phyloP scores from a whole-genome alignment of 2,888 invertebrate genomes.

The Acleris emargana region DNA sequence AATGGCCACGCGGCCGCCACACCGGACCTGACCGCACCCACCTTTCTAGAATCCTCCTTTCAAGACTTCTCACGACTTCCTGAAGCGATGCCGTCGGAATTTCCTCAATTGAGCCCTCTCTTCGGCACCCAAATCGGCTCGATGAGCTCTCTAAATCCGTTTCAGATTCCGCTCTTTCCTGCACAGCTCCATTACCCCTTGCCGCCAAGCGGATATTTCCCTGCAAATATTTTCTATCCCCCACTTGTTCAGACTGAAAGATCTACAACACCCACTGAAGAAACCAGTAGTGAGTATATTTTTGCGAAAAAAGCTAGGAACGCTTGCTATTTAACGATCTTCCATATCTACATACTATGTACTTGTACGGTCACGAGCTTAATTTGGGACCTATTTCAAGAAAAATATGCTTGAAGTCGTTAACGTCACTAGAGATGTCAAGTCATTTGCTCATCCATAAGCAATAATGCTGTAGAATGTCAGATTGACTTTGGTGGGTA shows the following conservation, averaged over 20 bases:
- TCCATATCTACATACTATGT: too few relatives aligned
- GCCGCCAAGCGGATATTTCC: constrained; percentile 70
- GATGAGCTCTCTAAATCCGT: constrained; percentile 60
- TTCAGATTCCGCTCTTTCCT: constrained; percentile 71
- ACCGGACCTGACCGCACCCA: constrained; percentile 50
- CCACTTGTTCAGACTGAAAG: constrained; percentile 62
- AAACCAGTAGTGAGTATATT: constrained; percentile 50
- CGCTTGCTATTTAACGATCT: too few relatives aligned
- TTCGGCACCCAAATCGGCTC: constrained; percentile 53
- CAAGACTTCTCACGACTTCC: constrained; percentile 62
- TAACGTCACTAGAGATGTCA: too few relatives aligned
- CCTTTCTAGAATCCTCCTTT: constrained; percentile 60
- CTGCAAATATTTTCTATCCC: constrained; percentile 73
- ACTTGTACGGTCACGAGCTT: too few relatives aligned
- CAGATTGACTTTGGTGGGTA: too few relatives aligned
- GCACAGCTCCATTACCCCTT: constrained; percentile 67
- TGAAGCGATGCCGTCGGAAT: constrained; percentile 51
- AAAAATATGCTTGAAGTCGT: too few relatives aligned
- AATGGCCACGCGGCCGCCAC: constrained; percentile 54
- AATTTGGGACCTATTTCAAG: too few relatives aligned
- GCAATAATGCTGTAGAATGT: too few relatives aligned
- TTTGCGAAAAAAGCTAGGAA: not conserved
- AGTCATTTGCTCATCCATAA: too few relatives aligned
- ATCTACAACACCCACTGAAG: constrained; percentile 51
- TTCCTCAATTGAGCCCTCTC: constrained; percentile 55